Percentiles rank a stretch among this genome's conserved stretches.
These are phyloP conservation scores for Trissonchulus sp. DNA, from an alignment of 2,888 invertebrate genomes.

Conservation along the genomic window DNA sequence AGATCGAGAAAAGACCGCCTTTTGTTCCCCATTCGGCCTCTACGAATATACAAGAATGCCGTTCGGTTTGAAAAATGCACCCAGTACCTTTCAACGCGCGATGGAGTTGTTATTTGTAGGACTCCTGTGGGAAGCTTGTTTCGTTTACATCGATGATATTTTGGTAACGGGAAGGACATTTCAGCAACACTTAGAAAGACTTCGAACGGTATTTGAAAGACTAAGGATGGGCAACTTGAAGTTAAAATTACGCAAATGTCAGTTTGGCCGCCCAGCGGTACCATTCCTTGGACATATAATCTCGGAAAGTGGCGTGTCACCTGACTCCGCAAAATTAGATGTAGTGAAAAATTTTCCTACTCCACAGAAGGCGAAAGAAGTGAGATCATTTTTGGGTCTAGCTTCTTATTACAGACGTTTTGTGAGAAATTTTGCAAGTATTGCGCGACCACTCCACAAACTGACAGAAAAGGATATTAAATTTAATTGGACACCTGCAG, in stretches of 20 bases:
- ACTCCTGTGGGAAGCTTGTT: too few relatives aligned
- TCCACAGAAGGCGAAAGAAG: conserved; percentile 34
- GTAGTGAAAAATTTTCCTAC: conserved; percentile 32
- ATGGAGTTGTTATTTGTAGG: too few relatives aligned
- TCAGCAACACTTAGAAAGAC: conserved; percentile 29
- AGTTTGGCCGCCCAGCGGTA: neutral
- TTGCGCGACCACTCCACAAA: conserved; percentile 33
- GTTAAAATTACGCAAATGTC: conserved; percentile 35
- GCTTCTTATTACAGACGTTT: conserved; percentile 33
- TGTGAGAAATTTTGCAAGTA: conserved; percentile 32
- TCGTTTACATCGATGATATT: conserved; percentile 37
- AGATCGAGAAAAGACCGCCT: too few relatives aligned
- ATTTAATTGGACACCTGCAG: conserved; percentile 33
- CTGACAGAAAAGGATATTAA: conserved; percentile 37
- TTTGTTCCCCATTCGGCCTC: too few relatives aligned
- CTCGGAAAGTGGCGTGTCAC: conserved; percentile 27
- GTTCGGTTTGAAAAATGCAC: too few relatives aligned
- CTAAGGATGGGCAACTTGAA: conserved; percentile 30
- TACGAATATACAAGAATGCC: too few relatives aligned
- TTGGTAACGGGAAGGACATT: conserved; percentile 30
- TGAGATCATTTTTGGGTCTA: conserved; percentile 38
- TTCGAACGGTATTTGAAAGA: conserved; percentile 33
- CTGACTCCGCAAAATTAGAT: conserved; percentile 30
- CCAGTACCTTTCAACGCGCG: too few relatives aligned
- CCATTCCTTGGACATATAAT: conserved; percentile 34